phyloP scores from a whole-genome alignment of 1,140 invertebrate species.

The Homalodisca vitripennis region DNA sequence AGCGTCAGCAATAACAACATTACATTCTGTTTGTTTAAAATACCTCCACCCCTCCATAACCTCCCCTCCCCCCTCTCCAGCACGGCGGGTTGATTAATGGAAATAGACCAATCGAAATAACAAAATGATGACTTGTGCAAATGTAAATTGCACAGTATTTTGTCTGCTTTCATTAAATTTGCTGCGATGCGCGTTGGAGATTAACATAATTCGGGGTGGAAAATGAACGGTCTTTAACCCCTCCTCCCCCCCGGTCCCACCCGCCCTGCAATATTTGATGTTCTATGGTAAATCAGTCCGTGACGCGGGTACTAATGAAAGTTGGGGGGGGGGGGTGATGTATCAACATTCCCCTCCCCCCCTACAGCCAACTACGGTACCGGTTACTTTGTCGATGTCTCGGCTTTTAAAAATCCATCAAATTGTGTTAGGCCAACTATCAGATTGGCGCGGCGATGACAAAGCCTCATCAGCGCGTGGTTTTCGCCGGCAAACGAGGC shows the following conservation, averaged over 20 bases:
- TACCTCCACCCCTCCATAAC: background rate
- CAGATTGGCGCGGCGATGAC: too few species aligned
- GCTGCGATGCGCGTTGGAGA: too few species aligned
- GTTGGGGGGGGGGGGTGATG: background rate
- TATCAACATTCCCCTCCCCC: background rate
- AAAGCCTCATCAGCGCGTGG: background rate
- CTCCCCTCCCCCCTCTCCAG: background rate
- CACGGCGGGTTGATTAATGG: background rate
- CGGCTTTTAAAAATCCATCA: background rate
- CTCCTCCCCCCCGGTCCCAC: background rate
- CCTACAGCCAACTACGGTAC: background rate
- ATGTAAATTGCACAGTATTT: slow-evolving; percentile 9
- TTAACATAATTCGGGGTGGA: slow-evolving; percentile 9
- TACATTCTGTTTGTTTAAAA: background rate
- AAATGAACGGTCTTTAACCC: background rate
- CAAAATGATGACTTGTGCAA: slow-evolving; percentile 1
- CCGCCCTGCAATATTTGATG: slow-evolving; percentile 18
- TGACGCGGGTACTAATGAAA: background rate
- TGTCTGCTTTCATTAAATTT: background rate
- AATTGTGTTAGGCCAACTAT: background rate
- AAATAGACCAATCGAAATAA: background rate
- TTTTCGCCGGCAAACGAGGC: too few species aligned
- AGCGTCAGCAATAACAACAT: background rate
- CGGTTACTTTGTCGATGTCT: background rate
- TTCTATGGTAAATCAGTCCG: slow-evolving; percentile 8